Evolutionary conservation across 2,113 vertebrate species (phyloP), one percentile per base, ranked within the genome.

Genomic region (Nothocercus nigrocapillus): DNA sequence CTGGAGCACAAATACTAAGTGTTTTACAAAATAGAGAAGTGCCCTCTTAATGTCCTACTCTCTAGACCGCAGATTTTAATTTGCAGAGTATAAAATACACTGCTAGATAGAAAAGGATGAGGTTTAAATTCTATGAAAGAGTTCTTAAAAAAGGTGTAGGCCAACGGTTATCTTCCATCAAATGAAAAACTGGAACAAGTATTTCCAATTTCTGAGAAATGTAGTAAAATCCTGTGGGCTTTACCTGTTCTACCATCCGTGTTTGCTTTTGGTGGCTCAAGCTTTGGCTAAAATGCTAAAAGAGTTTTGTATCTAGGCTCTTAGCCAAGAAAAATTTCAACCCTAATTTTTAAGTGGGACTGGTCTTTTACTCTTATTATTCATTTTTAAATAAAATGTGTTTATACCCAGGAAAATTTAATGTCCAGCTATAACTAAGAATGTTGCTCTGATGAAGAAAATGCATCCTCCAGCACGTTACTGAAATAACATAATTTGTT

Each of bases 191-290:
- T 10, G 12, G 4, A 44, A 6, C 5, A 72, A 7, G 0, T n/a
- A 40, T 36, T 84, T 62, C n/a, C 20, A 17, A 2, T 25, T 79
- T 80, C 44, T 61, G 58, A 77, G 69, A 4, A 75, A 38, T 0
- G 44, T 17, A 72, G 49, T 4, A 49, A 82, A 64, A 8, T 7
- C 8, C 4, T 25, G 40, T 13, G 19, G 18, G 36, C 19, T 27
- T 78, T 75, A 21, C 7, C 28, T 75, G 16, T 34, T 66, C 42
- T 75, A 67, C 17, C 27, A 36, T 30, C 36, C 47, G 40, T 6
- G 4, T 22, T 74, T 0, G 0, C 0, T 44, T 92, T 81, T 44
- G 22, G 17, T 49, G 27, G 4, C 25, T 34, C 49, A 38, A 51
- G 12, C 19, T 19, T 67, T 42, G 49, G 2, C 38, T 38, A 17